Percentiles rank a stretch among this genome's conserved stretches.
phyloP scores from a whole-genome alignment of 2,888 invertebrate genomes.

The Torymus texanus region DNA sequence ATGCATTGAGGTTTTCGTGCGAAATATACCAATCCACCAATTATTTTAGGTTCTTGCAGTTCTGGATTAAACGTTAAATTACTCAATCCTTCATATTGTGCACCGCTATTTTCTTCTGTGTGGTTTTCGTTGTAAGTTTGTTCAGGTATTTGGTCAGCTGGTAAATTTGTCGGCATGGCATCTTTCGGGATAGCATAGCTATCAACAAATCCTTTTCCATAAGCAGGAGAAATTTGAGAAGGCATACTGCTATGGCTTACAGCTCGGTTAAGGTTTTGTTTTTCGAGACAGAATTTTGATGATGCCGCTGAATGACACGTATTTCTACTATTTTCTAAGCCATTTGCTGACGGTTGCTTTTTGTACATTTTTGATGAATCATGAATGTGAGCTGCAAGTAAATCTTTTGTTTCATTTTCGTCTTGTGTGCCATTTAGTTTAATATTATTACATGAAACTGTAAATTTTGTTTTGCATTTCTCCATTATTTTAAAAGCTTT shows the following conservation, averaged over 20 bases:
- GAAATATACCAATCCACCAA: constrained; percentile 67
- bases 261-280: no score
- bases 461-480: not conserved
- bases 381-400: not conserved
- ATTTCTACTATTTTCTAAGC: constrained; percentile 65
- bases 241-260: no score
- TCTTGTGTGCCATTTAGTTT: constrained; percentile 66
- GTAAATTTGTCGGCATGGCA: no score
- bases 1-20: constrained; percentile 63
- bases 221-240: no score
- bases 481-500: constrained; percentile 54
- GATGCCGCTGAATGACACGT: not conserved
- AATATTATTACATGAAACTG: not conserved
- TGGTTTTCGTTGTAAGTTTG: no score
- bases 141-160: no score
- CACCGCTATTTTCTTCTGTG: not conserved
- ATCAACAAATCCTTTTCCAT: no score
- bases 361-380: not conserved
- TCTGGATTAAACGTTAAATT: constrained; percentile 53
- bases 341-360: constrained; percentile 63
- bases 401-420: constrained; percentile 21
- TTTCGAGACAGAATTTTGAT: constrained; percentile 2
- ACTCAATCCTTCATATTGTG: not conserved
- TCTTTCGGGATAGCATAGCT: no score
- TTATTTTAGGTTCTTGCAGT: constrained; percentile 62